Evolutionary conservation across 2,797 vertebrate species (phyloP), one percentile per base, ranked within the genome.

Genomic region (Sebastolobus altivelis): DNA sequence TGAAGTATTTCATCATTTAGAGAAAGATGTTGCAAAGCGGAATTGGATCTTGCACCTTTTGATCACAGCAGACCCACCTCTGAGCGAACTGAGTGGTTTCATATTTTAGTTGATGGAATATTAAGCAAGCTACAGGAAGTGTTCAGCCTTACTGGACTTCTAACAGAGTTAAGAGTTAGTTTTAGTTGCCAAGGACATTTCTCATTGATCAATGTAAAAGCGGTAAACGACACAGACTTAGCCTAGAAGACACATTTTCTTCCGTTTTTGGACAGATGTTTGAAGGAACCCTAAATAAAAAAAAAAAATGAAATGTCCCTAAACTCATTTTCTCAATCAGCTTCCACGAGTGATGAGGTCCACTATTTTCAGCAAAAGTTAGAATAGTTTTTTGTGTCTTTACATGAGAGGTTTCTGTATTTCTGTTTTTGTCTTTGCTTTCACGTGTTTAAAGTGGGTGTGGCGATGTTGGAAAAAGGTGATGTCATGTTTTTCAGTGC

Each of bases 1-100:
- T 54, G 5, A 77, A 67, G 35, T 74, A 80, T 91, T 93, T 88
- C 83, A 89, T 91, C 75, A 92, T 89, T 89, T 52, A 84, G 8
- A 74, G 73, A 55, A 78, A 84, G 37, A 79, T 68, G 22, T 62
- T 81, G 87, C 31, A 71, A 74, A 73, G 65, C 1, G 59, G 56
- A 85, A 86, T 65, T 82, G 68, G 70, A 22, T 86, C 37, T 2
- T 71, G 63, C 3, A 31, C 27, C 58, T 70, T 86, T 88, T 86
- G 74, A 89, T 92, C 80, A 65, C 59, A 59, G 65, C 72, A 71
- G 55, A 81, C 31, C 37, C 37, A 65, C 27, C 33, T 86, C 77
- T 55, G 74, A 86, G 56, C 10, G 10, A 67, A 68, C 58, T 8
- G 33, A 72, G 55, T 29, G 22, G 12, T 79, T 82, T 81, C 62